Conservation (phyloP, 2,113 vertebrate species). For the Eudyptes chrysolophus region DNA sequence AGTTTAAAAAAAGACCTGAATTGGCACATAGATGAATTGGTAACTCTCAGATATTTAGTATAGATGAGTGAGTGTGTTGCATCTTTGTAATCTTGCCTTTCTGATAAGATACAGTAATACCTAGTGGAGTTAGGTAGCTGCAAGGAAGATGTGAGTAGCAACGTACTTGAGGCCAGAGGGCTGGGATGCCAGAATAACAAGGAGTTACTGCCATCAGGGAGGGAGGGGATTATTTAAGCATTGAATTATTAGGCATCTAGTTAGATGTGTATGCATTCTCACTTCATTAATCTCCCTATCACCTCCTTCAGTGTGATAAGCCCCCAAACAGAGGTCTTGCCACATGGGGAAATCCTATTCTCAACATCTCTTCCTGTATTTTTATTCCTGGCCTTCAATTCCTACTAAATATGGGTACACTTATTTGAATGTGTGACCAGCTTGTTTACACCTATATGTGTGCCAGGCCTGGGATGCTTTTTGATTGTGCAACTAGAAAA, state of each 20-base stretch:
- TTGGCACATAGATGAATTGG: accelerated
- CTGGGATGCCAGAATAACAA: not conserved
- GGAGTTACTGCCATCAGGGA: not conserved
- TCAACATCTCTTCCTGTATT: not conserved
- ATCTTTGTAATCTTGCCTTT: not conserved
- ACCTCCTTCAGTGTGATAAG: not conserved
- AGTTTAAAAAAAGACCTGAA: not conserved
- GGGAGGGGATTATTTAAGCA: not conserved
- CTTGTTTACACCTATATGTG: not conserved
- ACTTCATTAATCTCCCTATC: not conserved
- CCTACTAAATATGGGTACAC: not conserved
- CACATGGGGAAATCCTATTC: not conserved
- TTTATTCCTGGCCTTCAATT: not conserved
- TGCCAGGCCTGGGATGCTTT: not conserved
- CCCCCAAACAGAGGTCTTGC: not conserved
- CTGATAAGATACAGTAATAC: not conserved
- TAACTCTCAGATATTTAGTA: not conserved
- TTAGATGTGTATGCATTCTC: not conserved
- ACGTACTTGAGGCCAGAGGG: not conserved
- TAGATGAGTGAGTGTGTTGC: not conserved
- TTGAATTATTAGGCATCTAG: not conserved
- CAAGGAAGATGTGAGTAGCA: not conserved
- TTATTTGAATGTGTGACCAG: not conserved
- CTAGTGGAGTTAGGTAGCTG: not conserved
- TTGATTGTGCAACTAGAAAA: not conserved